These are phyloP conservation scores for Atherix ibis DNA, from an alignment of 2,888 invertebrate genomes.

Conservation along the genomic window DNA sequence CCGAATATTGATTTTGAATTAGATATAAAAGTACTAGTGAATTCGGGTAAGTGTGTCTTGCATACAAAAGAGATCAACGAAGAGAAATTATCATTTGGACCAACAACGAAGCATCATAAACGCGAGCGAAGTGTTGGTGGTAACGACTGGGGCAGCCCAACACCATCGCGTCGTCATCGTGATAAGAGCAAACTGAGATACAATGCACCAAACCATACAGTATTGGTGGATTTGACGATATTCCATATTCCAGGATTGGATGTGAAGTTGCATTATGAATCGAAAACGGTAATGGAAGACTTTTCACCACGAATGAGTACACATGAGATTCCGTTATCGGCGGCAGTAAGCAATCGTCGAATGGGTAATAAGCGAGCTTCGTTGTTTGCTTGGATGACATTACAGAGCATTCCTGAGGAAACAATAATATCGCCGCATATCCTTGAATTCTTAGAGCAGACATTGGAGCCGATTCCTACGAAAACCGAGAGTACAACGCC, in stretches of 20 bases:
- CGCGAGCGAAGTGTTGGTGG: constrained; percentile 29
- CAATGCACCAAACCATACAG: constrained; percentile 33
- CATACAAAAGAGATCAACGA: constrained; percentile 67
- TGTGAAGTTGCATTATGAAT: constrained; percentile 75
- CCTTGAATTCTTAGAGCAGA: constrained; percentile 92
- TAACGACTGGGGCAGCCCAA: constrained; percentile 37
- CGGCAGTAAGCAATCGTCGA: constrained; percentile 32
- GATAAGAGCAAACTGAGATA: constrained; percentile 31
- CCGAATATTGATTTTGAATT: constrained; percentile 92
- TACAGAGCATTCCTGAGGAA: constrained; percentile 94
- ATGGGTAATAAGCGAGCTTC: constrained; percentile 71
- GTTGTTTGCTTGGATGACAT: constrained; percentile 86
- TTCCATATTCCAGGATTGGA: constrained; percentile 85
- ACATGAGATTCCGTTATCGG: constrained; percentile 20
- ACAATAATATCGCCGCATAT: constrained; percentile 96
- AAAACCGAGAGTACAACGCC: constrained; percentile 33
- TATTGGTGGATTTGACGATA: constrained; percentile 62
- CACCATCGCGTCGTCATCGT: constrained; percentile 29
- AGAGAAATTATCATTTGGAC: constrained; percentile 51
- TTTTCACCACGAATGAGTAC: constrained; percentile 33
- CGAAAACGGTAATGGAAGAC: constrained; percentile 50
- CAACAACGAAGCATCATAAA: constrained; percentile 26
- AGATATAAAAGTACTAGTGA: constrained; percentile 90
- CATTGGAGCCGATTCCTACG: constrained; percentile 83
- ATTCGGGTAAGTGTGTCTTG: constrained; percentile 91